Percentiles rank a stretch among this genome's conserved stretches.
phyloP scores from a whole-genome alignment of 2,113 vertebrate genomes.

The Opisthocomus hoazin region DNA sequence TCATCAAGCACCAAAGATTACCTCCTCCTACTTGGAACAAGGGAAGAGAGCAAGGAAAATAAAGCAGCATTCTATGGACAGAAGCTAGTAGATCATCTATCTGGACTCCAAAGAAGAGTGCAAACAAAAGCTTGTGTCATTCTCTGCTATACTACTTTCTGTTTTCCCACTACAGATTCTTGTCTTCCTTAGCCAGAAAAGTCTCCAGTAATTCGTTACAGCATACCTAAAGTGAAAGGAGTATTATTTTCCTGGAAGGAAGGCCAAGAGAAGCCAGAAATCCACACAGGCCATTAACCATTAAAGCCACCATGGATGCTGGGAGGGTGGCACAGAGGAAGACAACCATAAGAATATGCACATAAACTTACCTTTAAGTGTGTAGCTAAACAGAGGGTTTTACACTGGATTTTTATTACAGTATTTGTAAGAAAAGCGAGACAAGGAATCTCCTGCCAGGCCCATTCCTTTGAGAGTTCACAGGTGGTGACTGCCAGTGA shows the following conservation, averaged over 20 bases:
- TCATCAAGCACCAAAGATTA: not conserved
- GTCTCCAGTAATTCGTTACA: not conserved
- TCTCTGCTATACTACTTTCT: not conserved
- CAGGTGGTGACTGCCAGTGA: not conserved
- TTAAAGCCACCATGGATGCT: fast-evolving
- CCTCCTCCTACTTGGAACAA: not conserved
- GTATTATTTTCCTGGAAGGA: not conserved
- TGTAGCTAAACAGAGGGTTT: not conserved
- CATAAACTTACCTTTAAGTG: not conserved
- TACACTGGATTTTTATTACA: not conserved
- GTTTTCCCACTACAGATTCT: too few species aligned
- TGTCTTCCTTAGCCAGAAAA: not conserved
- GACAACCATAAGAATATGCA: not conserved
- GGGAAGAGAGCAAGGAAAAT: not conserved
- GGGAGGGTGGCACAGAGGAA: not conserved
- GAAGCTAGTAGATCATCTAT: not conserved
- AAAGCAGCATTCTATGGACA: not conserved
- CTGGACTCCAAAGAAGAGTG: not conserved
- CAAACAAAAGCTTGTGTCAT: not conserved
- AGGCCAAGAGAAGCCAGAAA: not conserved
- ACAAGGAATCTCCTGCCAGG: not conserved
- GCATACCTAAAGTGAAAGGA: not conserved
- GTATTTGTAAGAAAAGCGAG: not conserved
- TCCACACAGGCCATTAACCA: not conserved
- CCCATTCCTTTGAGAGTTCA: not conserved